phyloP scores from a whole-genome alignment of 2,113 vertebrate genomes.

The Grammomys surdaster region DNA sequence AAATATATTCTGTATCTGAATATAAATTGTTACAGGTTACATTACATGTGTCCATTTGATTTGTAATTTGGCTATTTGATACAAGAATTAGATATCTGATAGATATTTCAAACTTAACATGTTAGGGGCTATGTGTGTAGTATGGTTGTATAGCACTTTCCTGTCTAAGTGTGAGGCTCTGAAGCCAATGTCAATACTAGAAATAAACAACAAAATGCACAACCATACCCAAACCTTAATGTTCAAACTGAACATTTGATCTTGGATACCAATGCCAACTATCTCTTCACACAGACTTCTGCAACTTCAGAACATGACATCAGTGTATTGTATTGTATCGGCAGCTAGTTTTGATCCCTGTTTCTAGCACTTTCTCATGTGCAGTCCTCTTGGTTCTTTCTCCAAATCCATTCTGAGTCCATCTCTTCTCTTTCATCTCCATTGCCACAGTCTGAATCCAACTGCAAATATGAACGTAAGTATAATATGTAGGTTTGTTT shows the following conservation, averaged over 20 bases:
- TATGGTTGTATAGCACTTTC: background rate
- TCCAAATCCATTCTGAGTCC: background rate
- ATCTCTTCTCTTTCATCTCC: background rate
- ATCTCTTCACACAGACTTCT: background rate
- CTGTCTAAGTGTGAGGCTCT: background rate
- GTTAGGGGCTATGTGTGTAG: background rate
- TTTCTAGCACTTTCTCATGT: background rate
- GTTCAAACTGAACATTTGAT: background rate
- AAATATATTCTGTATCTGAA: background rate
- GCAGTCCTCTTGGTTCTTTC: background rate
- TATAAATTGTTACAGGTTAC: background rate
- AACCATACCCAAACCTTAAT: background rate
- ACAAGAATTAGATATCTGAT: background rate
- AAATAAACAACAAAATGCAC: background rate
- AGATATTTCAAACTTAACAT: background rate
- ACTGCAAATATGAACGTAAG: fast-evolving
- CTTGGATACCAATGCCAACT: background rate
- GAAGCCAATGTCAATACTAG: background rate
- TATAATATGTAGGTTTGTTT: background rate
- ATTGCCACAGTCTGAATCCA: background rate
- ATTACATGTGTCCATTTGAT: background rate
- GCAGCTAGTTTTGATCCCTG: background rate
- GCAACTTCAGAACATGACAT: background rate
- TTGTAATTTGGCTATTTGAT: background rate
- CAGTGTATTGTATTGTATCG: background rate